A percentile compares a stretch with the other conserved stretches of the same genome.
Conservation (phyloP, 1,140 invertebrate genomes). For the Leptinotarsa lineolata region DNA sequence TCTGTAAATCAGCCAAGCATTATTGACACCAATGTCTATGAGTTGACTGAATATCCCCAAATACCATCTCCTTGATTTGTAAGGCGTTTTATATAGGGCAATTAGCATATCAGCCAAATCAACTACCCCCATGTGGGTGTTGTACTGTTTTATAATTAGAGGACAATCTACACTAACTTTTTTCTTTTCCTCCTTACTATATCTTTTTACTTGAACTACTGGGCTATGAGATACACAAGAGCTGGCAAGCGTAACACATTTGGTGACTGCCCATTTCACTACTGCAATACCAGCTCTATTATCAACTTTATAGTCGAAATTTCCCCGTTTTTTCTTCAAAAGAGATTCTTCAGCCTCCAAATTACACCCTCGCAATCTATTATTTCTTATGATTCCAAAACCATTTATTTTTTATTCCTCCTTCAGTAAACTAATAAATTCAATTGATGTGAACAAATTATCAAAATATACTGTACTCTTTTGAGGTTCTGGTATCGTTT, state of each 20-base stretch:
- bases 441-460: not conserved
- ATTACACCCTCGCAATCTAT: not conserved
- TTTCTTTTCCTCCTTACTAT: not conserved
- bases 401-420: not conserved
- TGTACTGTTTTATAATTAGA: conserved; percentile 28
- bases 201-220: not conserved
- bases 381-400: not conserved
- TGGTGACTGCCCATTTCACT: not conserved
- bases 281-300: not conserved
- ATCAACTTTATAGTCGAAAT: not conserved
- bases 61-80: conserved; percentile 23
- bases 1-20: not conserved
- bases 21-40: conserved; percentile 13
- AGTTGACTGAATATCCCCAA: conserved; percentile 24
- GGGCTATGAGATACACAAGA: too few species aligned
- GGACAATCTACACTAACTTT: conserved; percentile 20
- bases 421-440: not conserved
- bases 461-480: not conserved
- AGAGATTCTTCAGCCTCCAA: not conserved
- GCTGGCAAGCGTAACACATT: not conserved
- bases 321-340: not conserved
- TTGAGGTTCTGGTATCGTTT: not conserved
- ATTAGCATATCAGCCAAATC: conserved; percentile 32
- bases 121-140: conserved; percentile 33
- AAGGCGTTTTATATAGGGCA: conserved; percentile 17